Base-by-base conservation (phyloP, 2,113 vertebrate species). In the Bucco capensis region DNA sequence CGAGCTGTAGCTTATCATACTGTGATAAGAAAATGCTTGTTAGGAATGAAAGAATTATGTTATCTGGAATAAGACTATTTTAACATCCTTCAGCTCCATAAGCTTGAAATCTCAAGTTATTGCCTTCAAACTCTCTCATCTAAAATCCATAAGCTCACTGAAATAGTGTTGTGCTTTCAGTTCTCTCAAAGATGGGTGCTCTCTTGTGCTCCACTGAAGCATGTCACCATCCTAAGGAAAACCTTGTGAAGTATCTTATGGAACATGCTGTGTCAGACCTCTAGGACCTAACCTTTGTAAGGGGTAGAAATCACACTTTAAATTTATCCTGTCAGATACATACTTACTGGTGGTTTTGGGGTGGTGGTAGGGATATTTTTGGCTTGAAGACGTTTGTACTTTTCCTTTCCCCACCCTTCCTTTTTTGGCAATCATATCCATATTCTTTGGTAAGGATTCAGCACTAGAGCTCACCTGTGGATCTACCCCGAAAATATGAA, bases 341-440 rank as follows among this genome's bases (percentile, higher is more conserved):
- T 38, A 18, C 9, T 65, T 25, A 2, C 17, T 5, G 7, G 2
- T 1, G 3, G 1, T 6, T 25, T 72, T 37, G 60, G 3, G 19
- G 23, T 5, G 25, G 13, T 40, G 44, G 13, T 42, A 16, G 14
- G 21, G 8, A 13, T 62, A 33, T 33, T n/a, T 53, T 69, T 19
- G 74, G 11, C 12, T 57, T 51, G 51, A 27, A 57, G 25, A 35
- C 4, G 18, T 10, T 51, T 31, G 4, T 12, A 8, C 0, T 0
- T 38, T 67, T 70, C 9, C 25, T 1, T 50, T 61, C 18, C 30
- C 6, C 6, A 2, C 27, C 31, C 6, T 2, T 10, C n/a, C n/a
- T 47, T 60, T 47, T 60, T 24, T 27, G 19, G 14, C 12, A 3
- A 14, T 13, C 16, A 5, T 5, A 11, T 8, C 4, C 1, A 0